Base-by-base conservation (phyloP, 1,140 invertebrate species). In the Pogonus chalceus region DNA sequence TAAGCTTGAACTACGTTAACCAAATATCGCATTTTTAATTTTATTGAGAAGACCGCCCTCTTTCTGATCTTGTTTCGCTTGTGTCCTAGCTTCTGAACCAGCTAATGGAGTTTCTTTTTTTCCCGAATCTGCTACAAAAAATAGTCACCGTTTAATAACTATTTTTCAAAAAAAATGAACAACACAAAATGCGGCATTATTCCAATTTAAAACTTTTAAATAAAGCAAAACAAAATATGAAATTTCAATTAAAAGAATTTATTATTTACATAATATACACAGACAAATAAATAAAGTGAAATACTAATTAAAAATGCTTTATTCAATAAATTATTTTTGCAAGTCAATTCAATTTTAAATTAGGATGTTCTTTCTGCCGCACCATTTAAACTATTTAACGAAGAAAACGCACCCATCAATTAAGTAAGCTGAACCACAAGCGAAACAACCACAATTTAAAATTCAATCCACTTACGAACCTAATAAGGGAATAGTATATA, bases 21-120 rank as follows among this genome's bases (percentile, higher is more conserved):
- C 81, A 72, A 83, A 83, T 63, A 84, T 76, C 35, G 79, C 80
- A 60, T 71, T 77, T 67, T 83, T 83, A 58, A 84, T 78, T 71
- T 78, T 81, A 64, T 57, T 68, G 56, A 84, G 70, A 47, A 83
- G 61, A 60, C 80, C 74, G 53, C 70, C 64, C 53, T 69, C 68
- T 57, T 71, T 63, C 57, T 56, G 57, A 57, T 65, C 52, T 59
- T 71, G 63, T 62, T 71, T 72, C 63, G 68, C 69, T 74, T 78
- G 71, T 68, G 73, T 70, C 57, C 61, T 61, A 52, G 57, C 55
- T 71, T 70, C 71, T 37, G 72, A 73, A 57, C 72, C 74, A 60
- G 74, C 71, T 64, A 71, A 60, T 21, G 65, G 66, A 56, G 68
- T 66, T 56, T 64, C 61, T 43, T 60, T 58, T 55, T 62, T 53